Evolutionary conservation across 2,888 invertebrate species (phyloP).

Genomic region (Drosophila macrospina): DNA sequence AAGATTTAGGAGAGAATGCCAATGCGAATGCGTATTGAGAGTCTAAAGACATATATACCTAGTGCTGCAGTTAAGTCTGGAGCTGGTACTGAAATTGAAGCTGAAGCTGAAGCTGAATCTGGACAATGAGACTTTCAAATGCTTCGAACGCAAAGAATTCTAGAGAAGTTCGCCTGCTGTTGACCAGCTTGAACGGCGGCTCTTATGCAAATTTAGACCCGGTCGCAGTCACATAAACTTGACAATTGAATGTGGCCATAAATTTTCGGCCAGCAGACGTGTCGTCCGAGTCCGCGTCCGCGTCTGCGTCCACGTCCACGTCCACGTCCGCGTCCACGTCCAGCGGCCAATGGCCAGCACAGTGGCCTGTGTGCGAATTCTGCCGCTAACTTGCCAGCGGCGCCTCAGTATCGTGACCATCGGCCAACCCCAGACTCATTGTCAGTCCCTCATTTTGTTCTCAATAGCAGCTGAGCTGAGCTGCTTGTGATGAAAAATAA

Average conservation of each 20-base stretch:
- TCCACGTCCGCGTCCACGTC: constrained; percentile 43
- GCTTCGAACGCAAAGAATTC: constrained; percentile 54
- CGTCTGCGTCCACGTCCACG: constrained; percentile 57
- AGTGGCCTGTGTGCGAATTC: constrained; percentile 69
- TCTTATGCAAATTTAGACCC: constrained; percentile 72
- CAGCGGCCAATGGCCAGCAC: constrained; percentile 37
- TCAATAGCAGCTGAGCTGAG: constrained; percentile 22
- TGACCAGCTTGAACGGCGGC: constrained; percentile 46
- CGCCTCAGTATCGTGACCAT: constrained; percentile 70
- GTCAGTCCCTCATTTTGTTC: constrained; percentile 24
- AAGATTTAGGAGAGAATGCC: constrained; percentile 16
- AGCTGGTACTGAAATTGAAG: neutral
- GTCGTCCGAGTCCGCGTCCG: constrained; percentile 55
- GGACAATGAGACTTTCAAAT: constrained; percentile 70
- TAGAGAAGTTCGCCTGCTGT: constrained; percentile 57
- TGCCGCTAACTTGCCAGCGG: constrained; percentile 69
- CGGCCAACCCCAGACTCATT: constrained; percentile 30
- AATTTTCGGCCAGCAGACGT: constrained; percentile 71
- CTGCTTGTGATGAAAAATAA: constrained; percentile 16
- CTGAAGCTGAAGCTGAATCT: neutral
- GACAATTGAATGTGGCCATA: constrained; percentile 85
- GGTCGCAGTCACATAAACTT: constrained; percentile 75
- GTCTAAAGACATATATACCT: neutral
- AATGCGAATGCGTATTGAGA: constrained; percentile 22
- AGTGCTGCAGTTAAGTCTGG: constrained; percentile 2